Conservation (phyloP, 2,888 invertebrate genomes). For the Agelastica alni region DNA sequence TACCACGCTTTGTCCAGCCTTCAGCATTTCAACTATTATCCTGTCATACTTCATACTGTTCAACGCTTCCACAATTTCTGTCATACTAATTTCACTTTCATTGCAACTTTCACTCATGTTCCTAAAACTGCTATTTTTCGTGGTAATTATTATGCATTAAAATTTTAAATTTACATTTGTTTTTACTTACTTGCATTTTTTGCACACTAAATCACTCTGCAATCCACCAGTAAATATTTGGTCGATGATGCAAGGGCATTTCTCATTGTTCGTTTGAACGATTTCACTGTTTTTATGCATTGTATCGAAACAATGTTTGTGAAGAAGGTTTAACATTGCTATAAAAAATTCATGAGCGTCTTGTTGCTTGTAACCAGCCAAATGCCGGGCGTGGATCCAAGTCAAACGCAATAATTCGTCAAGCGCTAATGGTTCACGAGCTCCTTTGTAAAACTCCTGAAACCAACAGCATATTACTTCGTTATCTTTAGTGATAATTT, state of each 20-base stretch:
- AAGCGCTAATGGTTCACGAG: conserved; percentile 83
- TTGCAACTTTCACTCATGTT: no score
- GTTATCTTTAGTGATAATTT: no score
- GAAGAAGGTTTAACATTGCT: conserved; percentile 89
- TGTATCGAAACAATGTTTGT: conserved; percentile 69
- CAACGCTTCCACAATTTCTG: no score
- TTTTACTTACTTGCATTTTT: conserved; percentile 84
- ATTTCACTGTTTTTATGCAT: conserved; percentile 40
- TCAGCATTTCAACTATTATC: no score
- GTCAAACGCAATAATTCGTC: conserved; percentile 89
- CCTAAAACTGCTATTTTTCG: no score
- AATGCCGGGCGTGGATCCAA: conserved; percentile 94
- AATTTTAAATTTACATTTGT: no score
- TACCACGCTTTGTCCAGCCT: no score
- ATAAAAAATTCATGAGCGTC: conserved; percentile 99
- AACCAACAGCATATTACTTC: no score
- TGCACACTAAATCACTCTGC: conserved; percentile 96
- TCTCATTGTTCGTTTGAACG: conserved; percentile 35
- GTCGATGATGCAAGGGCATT: conserved; percentile 95
- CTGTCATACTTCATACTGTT: no score
- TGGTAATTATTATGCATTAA: no score
- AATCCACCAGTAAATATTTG: conserved; percentile 95
- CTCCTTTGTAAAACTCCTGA: conserved; percentile 90
- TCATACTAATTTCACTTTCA: no score
- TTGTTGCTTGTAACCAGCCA: conserved; percentile 96